Base-by-base conservation (phyloP, 2,888 invertebrate genomes). In the Prosapia bicincta region DNA sequence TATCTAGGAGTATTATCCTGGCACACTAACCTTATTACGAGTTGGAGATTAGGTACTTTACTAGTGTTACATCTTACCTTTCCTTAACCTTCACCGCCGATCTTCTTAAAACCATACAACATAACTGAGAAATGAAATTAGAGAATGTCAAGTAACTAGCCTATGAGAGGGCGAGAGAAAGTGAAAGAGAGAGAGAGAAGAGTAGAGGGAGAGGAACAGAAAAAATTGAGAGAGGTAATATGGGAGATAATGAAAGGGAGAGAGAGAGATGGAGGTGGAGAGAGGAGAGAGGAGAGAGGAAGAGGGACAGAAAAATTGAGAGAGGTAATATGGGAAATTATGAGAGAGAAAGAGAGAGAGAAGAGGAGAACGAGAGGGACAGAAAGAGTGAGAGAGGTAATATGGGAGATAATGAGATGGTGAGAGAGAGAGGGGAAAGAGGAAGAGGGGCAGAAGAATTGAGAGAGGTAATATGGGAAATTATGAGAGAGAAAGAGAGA, bases 401-500 rank as follows among this genome's bases (percentile, higher is more conserved):
- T 26, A 28, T 13, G 30, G 38, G n/a, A 24, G 38, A 26, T 24
- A 2, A 75, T 67, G 23, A 38, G 10, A 30, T 32, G 66, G 69
- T 9, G 20, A 28, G 25, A 65, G 25, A 26, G 38, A 65, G 76
- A 75, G 54, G 76, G 76, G 76, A 77, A 76, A 75, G 76, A 75
- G 78, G 78, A 78, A 79, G 80, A 78, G 26, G 32, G 43, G 66
- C 6, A 28, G 25, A 32, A 43, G 43, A 66, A 25, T 24, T 77
- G 74, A 78, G n/a, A n/a, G n/a, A n/a, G n/a, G n/a, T n/a, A n/a
- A n/a, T n/a, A n/a, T n/a, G n/a, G n/a, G n/a, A n/a, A n/a, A n/a
- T 76, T 76, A 80, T 75, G 32, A 65, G 67, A 70, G 78, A 77
- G 79, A 70, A 78, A 78, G 68, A 78, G 76, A 72, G 70, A 78